These are phyloP conservation scores for Poecile atricapillus DNA, from an alignment of 2,113 vertebrate genomes.

Conservation along the genomic window DNA sequence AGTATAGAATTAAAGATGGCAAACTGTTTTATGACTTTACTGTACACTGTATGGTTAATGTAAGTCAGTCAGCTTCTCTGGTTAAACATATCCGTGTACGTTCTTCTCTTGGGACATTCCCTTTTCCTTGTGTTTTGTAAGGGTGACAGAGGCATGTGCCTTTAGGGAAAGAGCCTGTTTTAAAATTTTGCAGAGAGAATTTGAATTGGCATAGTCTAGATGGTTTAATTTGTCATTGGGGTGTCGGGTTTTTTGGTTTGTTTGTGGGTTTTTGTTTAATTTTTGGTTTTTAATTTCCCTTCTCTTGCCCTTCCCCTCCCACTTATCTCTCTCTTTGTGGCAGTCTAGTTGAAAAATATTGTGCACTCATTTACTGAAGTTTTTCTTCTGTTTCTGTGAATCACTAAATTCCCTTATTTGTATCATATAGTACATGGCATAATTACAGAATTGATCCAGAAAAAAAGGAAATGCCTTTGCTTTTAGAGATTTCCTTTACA, in stretches of 20 bases:
- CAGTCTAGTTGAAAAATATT: neutral
- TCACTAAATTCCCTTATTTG: neutral
- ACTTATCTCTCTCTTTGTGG: neutral
- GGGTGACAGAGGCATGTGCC: neutral
- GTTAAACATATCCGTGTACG: neutral
- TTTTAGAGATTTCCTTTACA: neutral
- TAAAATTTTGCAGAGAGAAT: neutral
- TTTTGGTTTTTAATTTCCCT: neutral
- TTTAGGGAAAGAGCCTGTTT: neutral
- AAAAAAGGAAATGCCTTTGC: neutral
- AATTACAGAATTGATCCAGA: neutral
- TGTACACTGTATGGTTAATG: neutral
- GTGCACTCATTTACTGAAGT: neutral
- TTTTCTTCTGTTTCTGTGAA: neutral
- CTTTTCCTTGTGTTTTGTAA: neutral
- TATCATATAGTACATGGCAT: neutral
- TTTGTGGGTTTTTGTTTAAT: neutral
- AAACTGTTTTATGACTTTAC: neutral
- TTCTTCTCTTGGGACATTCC: neutral
- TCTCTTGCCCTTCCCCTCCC: accelerated
- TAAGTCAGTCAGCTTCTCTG: neutral
- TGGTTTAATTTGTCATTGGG: neutral
- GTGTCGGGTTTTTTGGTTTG: neutral
- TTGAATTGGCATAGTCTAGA: neutral
- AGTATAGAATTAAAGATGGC: neutral